These are phyloP conservation scores for Hyperopisus bebe DNA, from an alignment of 2,113 vertebrate species.

Conservation along the genomic window DNA sequence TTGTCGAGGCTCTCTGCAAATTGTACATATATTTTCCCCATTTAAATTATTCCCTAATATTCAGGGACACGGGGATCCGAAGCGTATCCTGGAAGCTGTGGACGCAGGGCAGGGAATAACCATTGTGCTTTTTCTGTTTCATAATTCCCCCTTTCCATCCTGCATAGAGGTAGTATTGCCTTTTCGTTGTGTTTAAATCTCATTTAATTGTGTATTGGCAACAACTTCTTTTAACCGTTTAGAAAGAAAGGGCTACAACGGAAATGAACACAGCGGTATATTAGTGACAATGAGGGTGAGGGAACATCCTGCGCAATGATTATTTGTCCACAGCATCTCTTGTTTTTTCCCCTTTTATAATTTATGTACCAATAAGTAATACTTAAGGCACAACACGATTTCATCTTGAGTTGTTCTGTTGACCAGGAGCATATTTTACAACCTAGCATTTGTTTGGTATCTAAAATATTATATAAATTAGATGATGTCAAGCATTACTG, in stretches of 20 bases:
- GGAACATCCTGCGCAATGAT: neutral
- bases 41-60: neutral
- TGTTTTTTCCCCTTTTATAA: neutral
- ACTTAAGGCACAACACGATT: slow-evolving; percentile 34
- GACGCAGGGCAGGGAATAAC: neutral
- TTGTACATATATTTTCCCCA: neutral
- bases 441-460: slow-evolving; percentile 48
- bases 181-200: neutral
- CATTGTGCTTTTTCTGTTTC: neutral
- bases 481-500: slow-evolving; percentile 39
- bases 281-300: neutral
- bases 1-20: neutral
- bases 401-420: slow-evolving; percentile 53
- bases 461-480: slow-evolving; percentile 45
- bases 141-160: neutral
- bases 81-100: neutral
- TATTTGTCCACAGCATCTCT: neutral
- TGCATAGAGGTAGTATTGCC: neutral
- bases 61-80: neutral
- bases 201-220: neutral
- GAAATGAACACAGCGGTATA: neutral
- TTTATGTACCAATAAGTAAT: neutral
- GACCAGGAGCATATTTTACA: slow-evolving; percentile 63
- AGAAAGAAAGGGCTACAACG: neutral
- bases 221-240: neutral